Conservation (phyloP, 2,888 invertebrate species). For the Spialia ferax region DNA sequence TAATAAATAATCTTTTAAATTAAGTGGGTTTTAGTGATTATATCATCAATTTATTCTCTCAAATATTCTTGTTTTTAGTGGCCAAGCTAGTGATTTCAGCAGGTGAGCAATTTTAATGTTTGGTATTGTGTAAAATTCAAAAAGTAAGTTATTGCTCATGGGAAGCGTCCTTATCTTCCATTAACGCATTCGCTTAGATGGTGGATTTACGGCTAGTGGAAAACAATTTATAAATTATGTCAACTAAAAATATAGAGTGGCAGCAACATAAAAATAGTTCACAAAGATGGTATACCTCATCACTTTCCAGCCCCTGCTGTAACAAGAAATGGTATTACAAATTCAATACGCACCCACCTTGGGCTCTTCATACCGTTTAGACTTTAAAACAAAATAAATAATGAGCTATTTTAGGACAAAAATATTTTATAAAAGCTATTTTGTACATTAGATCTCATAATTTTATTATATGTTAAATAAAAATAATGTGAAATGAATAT, state of each 20-base stretch:
- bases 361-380: conserved; percentile 73
- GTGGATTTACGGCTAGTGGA: conserved; percentile 81
- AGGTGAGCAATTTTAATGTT: conserved; percentile 68
- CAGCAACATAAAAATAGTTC: conserved; percentile 86
- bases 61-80: conserved; percentile 38
- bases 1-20: too few species aligned
- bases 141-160: conserved; percentile 75
- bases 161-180: conserved; percentile 85
- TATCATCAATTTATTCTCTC: too few species aligned
- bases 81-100: conserved; percentile 74
- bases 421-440: conserved; percentile 33
- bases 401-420: conserved; percentile 40
- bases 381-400: conserved; percentile 48
- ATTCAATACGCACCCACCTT: conserved; percentile 87
- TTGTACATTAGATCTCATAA: conserved; percentile 40
- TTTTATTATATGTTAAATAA: conserved; percentile 44
- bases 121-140: conserved; percentile 68
- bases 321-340: conserved; percentile 88
- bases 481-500: conserved; percentile 48
- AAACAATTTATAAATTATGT: conserved; percentile 80
- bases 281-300: conserved; percentile 92
- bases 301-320: conserved; percentile 97
- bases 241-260: conserved; percentile 84
- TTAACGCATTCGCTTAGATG: conserved; percentile 78
- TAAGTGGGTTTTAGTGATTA: too few species aligned